A percentile compares a stretch with the other conserved stretches of the same genome.
These are phyloP conservation scores for Channallabes apus DNA, from an alignment of 2,797 vertebrate genomes.

Conservation along the genomic window DNA sequence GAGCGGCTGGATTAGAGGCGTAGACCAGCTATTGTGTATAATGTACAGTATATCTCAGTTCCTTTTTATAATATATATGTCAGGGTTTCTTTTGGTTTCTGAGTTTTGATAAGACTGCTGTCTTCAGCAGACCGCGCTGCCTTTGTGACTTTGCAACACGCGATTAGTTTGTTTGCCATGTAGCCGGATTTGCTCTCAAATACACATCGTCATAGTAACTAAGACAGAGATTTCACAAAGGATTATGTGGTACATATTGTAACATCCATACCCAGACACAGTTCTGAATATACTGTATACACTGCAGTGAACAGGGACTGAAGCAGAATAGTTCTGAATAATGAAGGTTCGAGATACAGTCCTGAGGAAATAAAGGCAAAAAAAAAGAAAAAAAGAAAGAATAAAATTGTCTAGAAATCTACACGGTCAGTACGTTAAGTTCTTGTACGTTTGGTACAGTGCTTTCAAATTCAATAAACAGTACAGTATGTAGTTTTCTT, in stretches of 20 bases:
- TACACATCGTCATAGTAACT: background rate
- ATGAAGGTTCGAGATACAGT: background rate
- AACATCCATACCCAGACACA: background rate
- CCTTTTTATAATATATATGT: constrained; percentile 34
- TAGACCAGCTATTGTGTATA: background rate
- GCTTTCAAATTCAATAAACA: background rate
- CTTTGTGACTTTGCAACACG: background rate
- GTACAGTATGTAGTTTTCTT: background rate
- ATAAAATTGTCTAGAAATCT: background rate
- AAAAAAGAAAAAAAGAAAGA: background rate
- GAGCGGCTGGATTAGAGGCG: constrained; percentile 1
- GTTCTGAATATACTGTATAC: background rate
- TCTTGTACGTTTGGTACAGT: background rate
- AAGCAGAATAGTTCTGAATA: background rate
- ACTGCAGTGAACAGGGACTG: background rate
- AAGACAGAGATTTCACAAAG: background rate
- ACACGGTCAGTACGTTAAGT: background rate
- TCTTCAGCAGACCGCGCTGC: background rate
- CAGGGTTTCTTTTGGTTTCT: background rate
- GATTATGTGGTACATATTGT: background rate
- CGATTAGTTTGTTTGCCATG: background rate
- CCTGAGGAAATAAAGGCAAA: background rate
- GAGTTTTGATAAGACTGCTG: background rate
- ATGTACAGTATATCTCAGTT: background rate
- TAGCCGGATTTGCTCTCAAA: background rate